These are phyloP conservation scores for Apotomis capreana DNA, from an alignment of 2,888 invertebrate genomes.

Conservation along the genomic window DNA sequence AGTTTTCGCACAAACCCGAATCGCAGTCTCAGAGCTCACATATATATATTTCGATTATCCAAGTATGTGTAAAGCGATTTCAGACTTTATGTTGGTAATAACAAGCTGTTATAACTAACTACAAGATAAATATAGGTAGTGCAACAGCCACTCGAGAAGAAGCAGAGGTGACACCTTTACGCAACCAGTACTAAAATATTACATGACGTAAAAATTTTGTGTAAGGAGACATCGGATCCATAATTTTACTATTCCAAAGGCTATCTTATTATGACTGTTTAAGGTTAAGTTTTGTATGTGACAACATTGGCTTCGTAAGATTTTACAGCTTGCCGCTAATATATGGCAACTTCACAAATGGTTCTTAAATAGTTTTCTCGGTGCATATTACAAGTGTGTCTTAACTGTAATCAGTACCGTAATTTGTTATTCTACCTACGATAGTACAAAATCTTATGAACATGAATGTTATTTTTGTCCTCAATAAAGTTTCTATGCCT, in stretches of 20 bases:
- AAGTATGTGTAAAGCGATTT: too few relatives aligned
- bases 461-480: too few relatives aligned
- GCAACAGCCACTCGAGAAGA: neutral
- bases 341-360: slow-evolving; percentile 24
- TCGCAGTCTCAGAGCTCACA: too few relatives aligned
- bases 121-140: neutral
- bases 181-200: slow-evolving; percentile 19
- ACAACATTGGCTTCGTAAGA: neutral
- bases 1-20: too few relatives aligned
- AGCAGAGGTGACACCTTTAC: slow-evolving; percentile 1
- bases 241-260: neutral
- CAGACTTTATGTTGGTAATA: neutral
- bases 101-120: neutral
- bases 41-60: too few relatives aligned
- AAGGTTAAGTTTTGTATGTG: slow-evolving; percentile 4
- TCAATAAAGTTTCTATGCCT: too few relatives aligned
- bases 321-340: slow-evolving; percentile 26
- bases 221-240: neutral
- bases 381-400: neutral
- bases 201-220: neutral
- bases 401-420: neutral
- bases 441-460: too few relatives aligned
- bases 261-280: neutral
- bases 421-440: too few relatives aligned
- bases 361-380: slow-evolving; percentile 23